Evolutionary conservation across 1,140 invertebrate genomes (phyloP), one percentile per base, ranked within the genome.

Genomic region (Calosoma granatense): DNA sequence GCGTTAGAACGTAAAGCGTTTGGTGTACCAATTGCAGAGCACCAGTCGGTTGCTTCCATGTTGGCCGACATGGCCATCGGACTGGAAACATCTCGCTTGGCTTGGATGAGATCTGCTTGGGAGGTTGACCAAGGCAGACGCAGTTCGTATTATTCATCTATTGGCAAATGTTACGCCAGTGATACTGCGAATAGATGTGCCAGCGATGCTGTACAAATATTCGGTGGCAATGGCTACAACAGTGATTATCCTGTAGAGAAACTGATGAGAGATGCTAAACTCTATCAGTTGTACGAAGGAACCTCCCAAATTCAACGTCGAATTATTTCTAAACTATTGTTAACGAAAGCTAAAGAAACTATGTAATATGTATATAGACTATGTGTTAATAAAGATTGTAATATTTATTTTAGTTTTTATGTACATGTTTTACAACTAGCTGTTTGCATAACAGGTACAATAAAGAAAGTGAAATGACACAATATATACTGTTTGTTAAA

Each of bases 241-340:
- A 84, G 79, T 30, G 95, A 98, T 59, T 98, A 98, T 75, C 95
- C 95, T 1, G 95, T 96, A 0, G 95, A 98, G 70, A 98, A 98
- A 71, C 75, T 98, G 15, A 97, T 98, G 93, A 78, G 95, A 59
- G 95, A 98, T 78, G 94, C 95, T 6, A 98, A 98, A 76, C 98
- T 98, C 65, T 97, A 88, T 72, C 93, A 97, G 75, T 98, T 98
- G 60, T 98, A 98, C 67, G 95, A 98, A 76, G 95, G 95, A 53
- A 98, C 94, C 12, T 81, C 92, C 1, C 94, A 98, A 75, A 97
- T 98, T 63, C 96, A 98, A 73, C 79, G 93, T 62, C 68, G 97
- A 2, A 94, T 98, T 64, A 93, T 98, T 67, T 90, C 93, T 3
- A 58, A 94, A 63, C 82, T 88, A 64, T 65, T 92, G 43, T 66